Evolutionary conservation across 2,113 vertebrate genomes (phyloP).

Genomic region (Tretioscincus oriximinensis): DNA sequence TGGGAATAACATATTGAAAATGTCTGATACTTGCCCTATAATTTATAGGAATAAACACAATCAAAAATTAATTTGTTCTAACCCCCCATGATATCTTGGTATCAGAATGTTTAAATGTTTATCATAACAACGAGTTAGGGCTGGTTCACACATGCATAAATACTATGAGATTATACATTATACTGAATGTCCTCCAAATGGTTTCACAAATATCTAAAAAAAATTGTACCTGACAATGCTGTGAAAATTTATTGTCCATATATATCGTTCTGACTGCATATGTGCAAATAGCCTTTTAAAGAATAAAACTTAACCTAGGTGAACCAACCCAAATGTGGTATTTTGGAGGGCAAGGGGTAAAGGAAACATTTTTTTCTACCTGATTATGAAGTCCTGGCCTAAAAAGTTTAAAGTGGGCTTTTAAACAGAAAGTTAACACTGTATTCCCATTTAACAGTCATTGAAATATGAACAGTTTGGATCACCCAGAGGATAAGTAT

Average conservation of each 20-base stretch:
- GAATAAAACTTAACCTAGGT: constrained; percentile 3
- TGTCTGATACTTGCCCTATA: constrained; percentile 35
- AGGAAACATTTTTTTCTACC: constrained; percentile 32
- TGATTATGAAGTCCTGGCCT: constrained; percentile 61
- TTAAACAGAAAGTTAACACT: constrained; percentile 23
- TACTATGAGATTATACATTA: background rate
- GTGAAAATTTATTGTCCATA: background rate
- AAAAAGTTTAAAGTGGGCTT: constrained; percentile 52
- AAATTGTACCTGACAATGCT: background rate
- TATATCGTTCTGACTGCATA: background rate
- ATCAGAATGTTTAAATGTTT: constrained; percentile 49
- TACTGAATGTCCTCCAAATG: background rate
- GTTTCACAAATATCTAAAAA: background rate
- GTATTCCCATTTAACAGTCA: constrained; percentile 31
- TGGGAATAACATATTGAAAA: constrained; percentile 18
- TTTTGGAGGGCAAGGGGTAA: too few relatives aligned
- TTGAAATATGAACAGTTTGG: rapidly evolving
- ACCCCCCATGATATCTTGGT: constrained; percentile 48
- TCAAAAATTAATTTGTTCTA: constrained; percentile 36
- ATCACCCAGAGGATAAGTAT: constrained; percentile 93
- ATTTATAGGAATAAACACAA: background rate
- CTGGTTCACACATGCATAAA: constrained; percentile 7
- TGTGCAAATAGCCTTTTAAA: background rate
- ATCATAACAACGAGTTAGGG: constrained; percentile 51
- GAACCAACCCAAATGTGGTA: background rate